Evolutionary conservation across 2,113 vertebrate species (phyloP).

Genomic region (Eulacestoma nigropectus): DNA sequence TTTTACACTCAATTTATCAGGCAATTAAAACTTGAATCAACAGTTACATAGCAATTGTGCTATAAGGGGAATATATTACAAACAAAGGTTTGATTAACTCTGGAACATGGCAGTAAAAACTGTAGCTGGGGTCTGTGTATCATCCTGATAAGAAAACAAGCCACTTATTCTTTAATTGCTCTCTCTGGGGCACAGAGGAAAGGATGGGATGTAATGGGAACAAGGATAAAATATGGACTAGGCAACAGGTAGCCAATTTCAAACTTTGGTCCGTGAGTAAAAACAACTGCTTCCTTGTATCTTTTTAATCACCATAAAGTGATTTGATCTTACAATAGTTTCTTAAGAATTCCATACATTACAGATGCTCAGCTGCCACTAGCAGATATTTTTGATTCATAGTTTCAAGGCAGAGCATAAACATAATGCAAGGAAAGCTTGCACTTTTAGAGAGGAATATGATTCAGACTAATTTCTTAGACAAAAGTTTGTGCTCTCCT

Average conservation of each 20-base stretch:
- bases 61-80: not conserved
- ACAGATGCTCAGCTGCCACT: not conserved
- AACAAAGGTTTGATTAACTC: slow-evolving; percentile 20
- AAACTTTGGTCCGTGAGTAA: not conserved
- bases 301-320: not conserved
- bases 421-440: not conserved
- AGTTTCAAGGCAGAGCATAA: not conserved
- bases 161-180: not conserved
- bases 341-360: not conserved
- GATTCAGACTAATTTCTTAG: not conserved
- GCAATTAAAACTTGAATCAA: slow-evolving; percentile 13
- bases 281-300: not conserved
- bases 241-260: not conserved
- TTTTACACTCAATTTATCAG: slow-evolving; percentile 15
- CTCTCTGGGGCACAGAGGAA: not conserved
- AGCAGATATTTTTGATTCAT: not conserved
- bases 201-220: not conserved
- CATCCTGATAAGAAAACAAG: not conserved
- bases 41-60: not conserved
- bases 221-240: not conserved
- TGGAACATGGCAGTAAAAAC: not conserved
- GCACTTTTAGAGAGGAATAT: not conserved
- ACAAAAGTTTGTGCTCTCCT: not conserved
- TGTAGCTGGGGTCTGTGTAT: not conserved
- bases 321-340: not conserved